Evolutionary conservation across 2,797 vertebrate genomes (phyloP).

Genomic region (Xenentodon cancila): DNA sequence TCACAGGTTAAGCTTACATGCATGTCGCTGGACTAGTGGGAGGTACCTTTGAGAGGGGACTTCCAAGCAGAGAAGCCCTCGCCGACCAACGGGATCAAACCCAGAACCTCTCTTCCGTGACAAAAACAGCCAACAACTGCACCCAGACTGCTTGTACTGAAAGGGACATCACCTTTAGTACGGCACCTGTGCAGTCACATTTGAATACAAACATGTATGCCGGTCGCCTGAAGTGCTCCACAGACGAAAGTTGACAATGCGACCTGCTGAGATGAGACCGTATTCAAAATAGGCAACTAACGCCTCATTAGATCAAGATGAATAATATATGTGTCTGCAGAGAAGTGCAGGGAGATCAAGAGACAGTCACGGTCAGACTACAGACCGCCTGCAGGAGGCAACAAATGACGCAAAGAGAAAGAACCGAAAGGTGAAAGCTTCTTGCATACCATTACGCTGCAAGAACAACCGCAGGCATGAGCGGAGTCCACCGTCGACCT

Average conservation of each 20-base stretch:
- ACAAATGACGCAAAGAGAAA: conserved; percentile 12
- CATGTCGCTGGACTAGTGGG: too few species aligned
- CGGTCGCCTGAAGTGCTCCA: conserved; percentile 33
- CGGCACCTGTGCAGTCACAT: background rate
- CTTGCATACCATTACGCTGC: conserved; percentile 33
- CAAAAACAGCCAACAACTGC: background rate
- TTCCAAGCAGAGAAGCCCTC: background rate
- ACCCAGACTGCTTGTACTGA: background rate
- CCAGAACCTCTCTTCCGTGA: background rate
- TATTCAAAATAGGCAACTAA: conserved; percentile 52
- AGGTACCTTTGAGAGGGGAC: too few species aligned
- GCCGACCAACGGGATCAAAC: background rate
- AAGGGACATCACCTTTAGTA: background rate
- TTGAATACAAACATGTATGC: conserved; percentile 16
- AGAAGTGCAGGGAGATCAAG: conserved; percentile 28
- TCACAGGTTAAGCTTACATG: too few species aligned
- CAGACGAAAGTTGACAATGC: conserved; percentile 51
- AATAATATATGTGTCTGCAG: conserved; percentile 21
- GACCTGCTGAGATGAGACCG: conserved; percentile 60
- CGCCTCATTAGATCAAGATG: conserved; percentile 49
- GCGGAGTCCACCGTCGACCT: conserved; percentile 35
- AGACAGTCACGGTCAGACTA: conserved; percentile 11
- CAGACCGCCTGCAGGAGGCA: conserved; percentile 20
- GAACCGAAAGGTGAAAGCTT: conserved; percentile 33
- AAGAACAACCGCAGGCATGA: conserved; percentile 50